These are phyloP conservation scores for Dromaius novaehollandiae DNA, from an alignment of 2,113 vertebrate species.

Conservation along the genomic window DNA sequence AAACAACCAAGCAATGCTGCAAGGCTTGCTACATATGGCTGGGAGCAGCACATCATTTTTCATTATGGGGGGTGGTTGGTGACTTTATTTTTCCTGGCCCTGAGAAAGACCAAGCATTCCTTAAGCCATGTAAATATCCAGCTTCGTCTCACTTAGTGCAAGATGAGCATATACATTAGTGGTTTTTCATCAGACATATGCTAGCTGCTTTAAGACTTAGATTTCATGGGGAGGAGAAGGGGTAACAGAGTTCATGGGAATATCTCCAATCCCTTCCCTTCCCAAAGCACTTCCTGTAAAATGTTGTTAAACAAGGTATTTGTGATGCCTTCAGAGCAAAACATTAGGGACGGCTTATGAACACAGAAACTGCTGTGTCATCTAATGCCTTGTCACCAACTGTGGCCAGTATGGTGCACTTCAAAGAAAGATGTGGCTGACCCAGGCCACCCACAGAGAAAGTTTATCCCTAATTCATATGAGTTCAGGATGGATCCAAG, in stretches of 20 bases:
- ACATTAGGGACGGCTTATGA: accelerated
- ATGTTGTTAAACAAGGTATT: not conserved
- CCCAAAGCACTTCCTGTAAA: not conserved
- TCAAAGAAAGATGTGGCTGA: not conserved
- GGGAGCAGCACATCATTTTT: constrained; percentile 57
- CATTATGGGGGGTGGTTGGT: not conserved
- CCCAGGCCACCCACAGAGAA: not conserved
- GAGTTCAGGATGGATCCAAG: not conserved
- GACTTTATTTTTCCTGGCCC: constrained; percentile 62
- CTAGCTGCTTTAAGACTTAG: not conserved
- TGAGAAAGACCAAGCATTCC: constrained; percentile 43
- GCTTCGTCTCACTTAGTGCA: not conserved
- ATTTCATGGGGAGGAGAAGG: not conserved
- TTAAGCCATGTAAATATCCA: constrained; percentile 16
- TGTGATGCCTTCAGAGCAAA: not conserved
- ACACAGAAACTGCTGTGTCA: not conserved
- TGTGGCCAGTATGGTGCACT: not conserved
- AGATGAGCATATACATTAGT: not conserved
- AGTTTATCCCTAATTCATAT: not conserved
- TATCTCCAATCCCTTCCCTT: not conserved
- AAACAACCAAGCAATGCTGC: not conserved
- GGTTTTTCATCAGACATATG: not conserved
- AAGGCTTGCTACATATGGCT: constrained; percentile 20
- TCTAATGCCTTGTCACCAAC: not conserved
- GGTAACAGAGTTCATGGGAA: constrained; percentile 15